Evolutionary conservation across 2,113 vertebrate species (phyloP).

Genomic region (Nasalis larvatus): DNA sequence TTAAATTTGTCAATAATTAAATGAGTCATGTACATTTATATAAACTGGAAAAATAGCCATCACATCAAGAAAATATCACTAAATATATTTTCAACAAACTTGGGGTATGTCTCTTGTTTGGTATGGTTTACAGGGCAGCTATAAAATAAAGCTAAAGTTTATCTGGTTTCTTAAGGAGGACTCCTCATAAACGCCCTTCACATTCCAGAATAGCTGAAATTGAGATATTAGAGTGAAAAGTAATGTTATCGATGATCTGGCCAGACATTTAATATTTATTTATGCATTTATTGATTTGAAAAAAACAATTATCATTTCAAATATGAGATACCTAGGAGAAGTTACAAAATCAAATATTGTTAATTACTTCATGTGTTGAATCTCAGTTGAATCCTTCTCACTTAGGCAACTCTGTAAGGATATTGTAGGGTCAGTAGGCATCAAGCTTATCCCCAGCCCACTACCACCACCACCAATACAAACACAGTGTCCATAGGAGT

Average conservation of each 20-base stretch:
- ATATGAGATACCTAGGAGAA: background rate
- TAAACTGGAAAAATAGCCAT: background rate
- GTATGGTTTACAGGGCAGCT: background rate
- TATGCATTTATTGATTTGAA: background rate
- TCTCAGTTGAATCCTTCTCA: background rate
- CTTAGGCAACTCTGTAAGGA: background rate
- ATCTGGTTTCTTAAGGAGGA: background rate
- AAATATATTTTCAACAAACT: background rate
- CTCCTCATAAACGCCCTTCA: background rate
- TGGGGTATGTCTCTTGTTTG: background rate
- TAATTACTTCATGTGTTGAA: background rate
- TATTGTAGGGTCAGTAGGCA: background rate
- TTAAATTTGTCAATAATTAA: background rate
- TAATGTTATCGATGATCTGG: background rate
- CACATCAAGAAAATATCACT: background rate
- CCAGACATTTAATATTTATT: background rate
- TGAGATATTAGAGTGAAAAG: background rate
- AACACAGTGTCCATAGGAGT: background rate
- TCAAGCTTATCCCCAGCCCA: background rate
- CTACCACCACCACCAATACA: background rate
- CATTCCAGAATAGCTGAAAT: background rate
- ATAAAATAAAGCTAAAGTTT: background rate
- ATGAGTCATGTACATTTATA: background rate
- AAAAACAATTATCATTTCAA: background rate
- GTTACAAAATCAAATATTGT: background rate